A percentile compares a stretch with the other conserved stretches of the same genome.
Evolutionary conservation across 1,140 invertebrate genomes (phyloP).

Genomic region (Platyscapa corneri): DNA sequence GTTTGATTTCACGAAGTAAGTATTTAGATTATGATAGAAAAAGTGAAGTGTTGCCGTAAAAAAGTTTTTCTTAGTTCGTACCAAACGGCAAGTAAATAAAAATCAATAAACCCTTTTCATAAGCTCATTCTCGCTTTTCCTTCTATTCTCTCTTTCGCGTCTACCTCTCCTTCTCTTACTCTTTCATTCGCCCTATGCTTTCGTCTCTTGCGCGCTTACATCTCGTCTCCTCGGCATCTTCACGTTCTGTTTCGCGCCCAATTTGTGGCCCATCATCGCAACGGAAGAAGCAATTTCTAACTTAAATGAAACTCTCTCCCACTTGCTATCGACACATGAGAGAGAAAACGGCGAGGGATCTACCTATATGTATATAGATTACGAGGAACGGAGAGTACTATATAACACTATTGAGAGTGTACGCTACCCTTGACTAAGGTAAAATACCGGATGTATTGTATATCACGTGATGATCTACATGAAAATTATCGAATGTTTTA

Average conservation of each 20-base stretch:
- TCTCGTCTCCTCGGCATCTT: conserved; percentile 53
- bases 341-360: conserved; percentile 14
- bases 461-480: too few species aligned
- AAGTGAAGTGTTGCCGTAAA: conserved; percentile 31
- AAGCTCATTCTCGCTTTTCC: conserved; percentile 53
- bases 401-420: too few species aligned
- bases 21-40: conserved; percentile 4
- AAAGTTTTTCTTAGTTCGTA: conserved; percentile 37
- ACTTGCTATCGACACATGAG: conserved; percentile 48
- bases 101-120: conserved; percentile 62
- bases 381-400: neutral
- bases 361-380: neutral
- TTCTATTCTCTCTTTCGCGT: conserved; percentile 28
- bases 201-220: conserved; percentile 46
- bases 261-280: conserved; percentile 74
- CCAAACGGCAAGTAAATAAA: conserved; percentile 61
- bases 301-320: conserved; percentile 74
- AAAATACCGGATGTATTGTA: too few species aligned
- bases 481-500: too few species aligned
- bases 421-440: too few species aligned
- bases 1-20: neutral
- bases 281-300: conserved; percentile 76
- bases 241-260: conserved; percentile 72
- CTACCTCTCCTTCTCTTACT: neutral
- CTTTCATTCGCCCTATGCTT: neutral